Evolutionary conservation across 2,797 vertebrate genomes (phyloP).

Genomic region (Thunnus albacares): DNA sequence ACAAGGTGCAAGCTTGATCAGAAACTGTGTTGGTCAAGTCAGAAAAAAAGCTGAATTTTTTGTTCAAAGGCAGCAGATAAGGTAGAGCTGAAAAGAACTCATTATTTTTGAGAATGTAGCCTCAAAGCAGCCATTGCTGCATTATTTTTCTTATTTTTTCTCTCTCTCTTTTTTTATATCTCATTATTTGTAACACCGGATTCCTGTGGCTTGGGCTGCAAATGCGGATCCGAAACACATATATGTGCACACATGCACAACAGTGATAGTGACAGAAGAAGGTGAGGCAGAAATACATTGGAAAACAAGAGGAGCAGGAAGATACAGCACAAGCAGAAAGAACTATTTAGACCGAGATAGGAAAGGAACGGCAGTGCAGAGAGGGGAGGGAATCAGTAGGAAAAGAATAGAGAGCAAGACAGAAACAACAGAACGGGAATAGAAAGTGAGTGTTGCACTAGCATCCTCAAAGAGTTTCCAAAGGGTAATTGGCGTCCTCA

Average conservation of each 20-base stretch:
- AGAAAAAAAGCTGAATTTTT: conserved; percentile 9
- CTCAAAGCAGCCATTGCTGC: not conserved
- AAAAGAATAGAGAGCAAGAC: conserved; percentile 29
- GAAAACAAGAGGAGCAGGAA: not conserved
- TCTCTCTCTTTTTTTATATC: not conserved
- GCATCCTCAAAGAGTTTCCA: conserved; percentile 79
- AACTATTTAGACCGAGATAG: conserved; percentile 11
- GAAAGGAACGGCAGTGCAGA: not conserved
- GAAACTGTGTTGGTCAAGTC: not conserved
- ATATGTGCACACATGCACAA: not conserved
- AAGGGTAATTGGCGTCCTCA: conserved; percentile 84
- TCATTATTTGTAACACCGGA: not conserved
- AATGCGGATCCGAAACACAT: not conserved
- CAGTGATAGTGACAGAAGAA: conserved; percentile 5
- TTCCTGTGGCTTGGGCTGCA: not conserved
- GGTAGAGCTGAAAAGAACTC: not conserved
- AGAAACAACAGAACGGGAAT: conserved; percentile 48
- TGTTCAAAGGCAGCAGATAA: not conserved
- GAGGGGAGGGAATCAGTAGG: conserved; percentile 15
- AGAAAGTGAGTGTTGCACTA: conserved; percentile 57
- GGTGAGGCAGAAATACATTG: not conserved
- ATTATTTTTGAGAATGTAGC: not conserved
- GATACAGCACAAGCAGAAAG: not conserved
- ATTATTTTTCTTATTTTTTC: not conserved
- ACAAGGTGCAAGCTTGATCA: not conserved